Evolutionary conservation across 2,113 vertebrate species (phyloP).

Genomic region (Smithornis capensis): DNA sequence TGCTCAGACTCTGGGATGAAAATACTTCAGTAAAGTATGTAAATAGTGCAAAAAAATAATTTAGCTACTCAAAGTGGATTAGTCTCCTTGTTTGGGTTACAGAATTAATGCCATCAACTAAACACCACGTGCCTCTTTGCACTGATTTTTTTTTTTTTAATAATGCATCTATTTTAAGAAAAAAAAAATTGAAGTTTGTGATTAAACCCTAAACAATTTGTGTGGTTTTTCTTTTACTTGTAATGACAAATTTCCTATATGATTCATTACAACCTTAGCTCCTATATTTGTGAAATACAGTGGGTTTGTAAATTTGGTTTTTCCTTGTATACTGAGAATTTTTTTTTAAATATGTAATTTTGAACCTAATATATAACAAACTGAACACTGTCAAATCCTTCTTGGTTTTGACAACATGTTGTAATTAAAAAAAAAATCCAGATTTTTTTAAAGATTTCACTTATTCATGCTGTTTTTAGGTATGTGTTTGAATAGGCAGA

Average conservation of each 20-base stretch:
- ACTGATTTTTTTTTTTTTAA: background rate
- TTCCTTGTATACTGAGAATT: background rate
- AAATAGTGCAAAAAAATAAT: slow-evolving; percentile 45
- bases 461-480: background rate
- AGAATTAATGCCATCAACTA: background rate
- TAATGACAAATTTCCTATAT: background rate
- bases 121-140: background rate
- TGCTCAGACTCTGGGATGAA: slow-evolving; percentile 16
- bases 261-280: background rate
- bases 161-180: background rate
- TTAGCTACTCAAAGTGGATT: slow-evolving; percentile 8
- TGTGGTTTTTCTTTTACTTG: background rate
- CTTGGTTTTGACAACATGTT: background rate
- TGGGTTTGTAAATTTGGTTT: background rate
- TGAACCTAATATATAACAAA: background rate
- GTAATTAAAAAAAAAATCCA: background rate
- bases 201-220: background rate
- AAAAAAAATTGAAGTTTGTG: background rate
- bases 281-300: background rate
- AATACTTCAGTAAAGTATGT: slow-evolving; percentile 51
- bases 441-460: background rate
- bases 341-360: background rate
- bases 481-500: background rate
- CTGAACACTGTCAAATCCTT: background rate
- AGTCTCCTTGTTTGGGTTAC: slow-evolving; percentile 44